Evolutionary conservation across 2,113 vertebrate genomes (phyloP).

Genomic region (Paraplagusia blochii): DNA sequence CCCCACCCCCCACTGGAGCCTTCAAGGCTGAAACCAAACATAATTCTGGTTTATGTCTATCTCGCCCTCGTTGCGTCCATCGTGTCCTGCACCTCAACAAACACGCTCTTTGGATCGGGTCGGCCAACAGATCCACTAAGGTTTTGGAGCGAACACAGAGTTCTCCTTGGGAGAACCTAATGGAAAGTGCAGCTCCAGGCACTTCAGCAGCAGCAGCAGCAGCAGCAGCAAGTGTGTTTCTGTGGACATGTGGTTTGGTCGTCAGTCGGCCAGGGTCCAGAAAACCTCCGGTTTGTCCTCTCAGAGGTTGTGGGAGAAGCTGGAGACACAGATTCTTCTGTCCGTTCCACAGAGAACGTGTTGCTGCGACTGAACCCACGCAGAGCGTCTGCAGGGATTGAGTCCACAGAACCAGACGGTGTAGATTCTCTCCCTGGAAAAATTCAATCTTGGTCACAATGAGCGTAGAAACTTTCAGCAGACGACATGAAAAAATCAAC

Average conservation of each 20-base stretch:
- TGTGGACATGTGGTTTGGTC: slow-evolving; percentile 2
- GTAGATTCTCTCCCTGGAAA: too few relatives aligned
- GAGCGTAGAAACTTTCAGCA: too few relatives aligned
- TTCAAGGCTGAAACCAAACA: not conserved
- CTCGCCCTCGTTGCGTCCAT: not conserved
- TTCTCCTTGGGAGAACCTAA: not conserved
- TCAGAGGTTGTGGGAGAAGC: not conserved
- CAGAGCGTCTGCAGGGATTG: not conserved
- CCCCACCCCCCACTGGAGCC: not conserved
- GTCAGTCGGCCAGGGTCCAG: not conserved
- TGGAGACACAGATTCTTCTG: not conserved
- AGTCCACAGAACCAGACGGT: too few relatives aligned
- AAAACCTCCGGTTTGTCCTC: not conserved
- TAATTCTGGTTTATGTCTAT: not conserved
- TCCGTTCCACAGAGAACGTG: not conserved
- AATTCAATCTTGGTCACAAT: too few relatives aligned
- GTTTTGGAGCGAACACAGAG: not conserved
- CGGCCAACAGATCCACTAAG: not conserved
- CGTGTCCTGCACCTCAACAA: not conserved
- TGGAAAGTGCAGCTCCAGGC: not conserved
- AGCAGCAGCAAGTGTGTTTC: not conserved
- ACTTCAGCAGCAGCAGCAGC: not conserved
- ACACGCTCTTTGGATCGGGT: not conserved
- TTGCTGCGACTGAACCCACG: not conserved
- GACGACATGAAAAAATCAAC: too few relatives aligned